Evolutionary conservation across 2,888 invertebrate genomes (phyloP), one percentile per base, ranked within the genome.

Genomic region (Cyaniris semiargus): DNA sequence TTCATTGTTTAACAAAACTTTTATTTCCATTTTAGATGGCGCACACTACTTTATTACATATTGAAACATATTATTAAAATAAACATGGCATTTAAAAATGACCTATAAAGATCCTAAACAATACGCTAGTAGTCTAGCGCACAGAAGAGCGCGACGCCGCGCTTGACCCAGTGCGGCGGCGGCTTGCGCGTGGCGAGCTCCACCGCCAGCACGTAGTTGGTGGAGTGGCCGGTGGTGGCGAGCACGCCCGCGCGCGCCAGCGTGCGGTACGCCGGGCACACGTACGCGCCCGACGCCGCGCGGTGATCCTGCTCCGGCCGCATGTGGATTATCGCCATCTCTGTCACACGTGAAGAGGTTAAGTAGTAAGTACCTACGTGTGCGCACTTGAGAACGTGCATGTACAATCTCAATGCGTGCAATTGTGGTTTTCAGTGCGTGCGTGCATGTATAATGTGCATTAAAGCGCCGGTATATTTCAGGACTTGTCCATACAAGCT

Each of bases 161-260:
- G 93, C 85, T 96, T 95, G 82, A 97, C 95, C 97, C 97, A 97
- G 85, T 97, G 97, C 81, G 95, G 89, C 76, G 95, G 94, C 1
- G 95, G 95, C 83, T 95, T 95, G 79, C 94, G 94, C 0, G 97
- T 96, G 48, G 95, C 93, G 81, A 97, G 87, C 83, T 95, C 95
- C 85, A 97, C 95, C 79, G 96, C 95, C 90, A 97, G 96, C 71
- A 97, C 97, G 86, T 97, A 97, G 93, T 97, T 97, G 76, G 97
- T 97, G 77, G 97, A 97, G 87, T 97, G 97, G 0, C 97, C 97
- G 0, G 97, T 97, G 1, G 97, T 97, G 77, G 97, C 97, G 34
- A 97, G 90, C 0, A 95, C 94, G 3, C 97, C 97, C 15, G 96
- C 95, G 5, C 97, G 94, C 78, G 96, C 95, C 78, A 96, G 94